phyloP scores from a whole-genome alignment of 2,888 invertebrate species.

The Furcula furcula region DNA sequence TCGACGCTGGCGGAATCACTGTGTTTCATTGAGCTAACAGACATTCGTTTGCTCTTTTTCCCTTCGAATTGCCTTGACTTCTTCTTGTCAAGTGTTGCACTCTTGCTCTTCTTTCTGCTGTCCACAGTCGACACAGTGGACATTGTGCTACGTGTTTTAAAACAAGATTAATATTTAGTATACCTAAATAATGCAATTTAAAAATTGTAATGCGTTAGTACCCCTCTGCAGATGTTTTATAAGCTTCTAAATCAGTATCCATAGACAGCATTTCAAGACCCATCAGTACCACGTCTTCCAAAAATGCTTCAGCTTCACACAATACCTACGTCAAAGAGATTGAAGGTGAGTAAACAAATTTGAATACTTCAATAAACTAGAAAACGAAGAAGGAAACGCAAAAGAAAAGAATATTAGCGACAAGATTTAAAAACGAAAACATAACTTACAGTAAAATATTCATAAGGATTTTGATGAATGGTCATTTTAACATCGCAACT shows the following conservation, averaged over 20 bases:
- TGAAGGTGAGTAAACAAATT: no score
- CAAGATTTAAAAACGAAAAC: neutral
- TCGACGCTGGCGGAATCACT: slow-evolving; percentile 42
- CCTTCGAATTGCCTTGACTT: slow-evolving; percentile 37
- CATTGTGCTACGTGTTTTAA: slow-evolving; percentile 44
- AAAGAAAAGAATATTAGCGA: neutral
- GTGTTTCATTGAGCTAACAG: slow-evolving; percentile 44
- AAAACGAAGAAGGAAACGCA: neutral
- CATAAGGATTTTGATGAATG: slow-evolving; percentile 66
- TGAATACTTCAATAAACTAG: neutral
- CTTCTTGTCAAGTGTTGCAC: slow-evolving; percentile 41
- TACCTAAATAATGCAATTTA: neutral
- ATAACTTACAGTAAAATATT: slow-evolving; percentile 58
- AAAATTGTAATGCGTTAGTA: slow-evolving; percentile 13
- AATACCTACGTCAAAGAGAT: slow-evolving; percentile 50
- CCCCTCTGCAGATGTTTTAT: slow-evolving; percentile 44
- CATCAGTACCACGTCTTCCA: slow-evolving; percentile 68
- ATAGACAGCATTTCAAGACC: slow-evolving; percentile 71
- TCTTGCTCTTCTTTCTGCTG: slow-evolving; percentile 51
- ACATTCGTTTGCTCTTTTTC: slow-evolving; percentile 45
- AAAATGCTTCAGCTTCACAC: slow-evolving; percentile 72
- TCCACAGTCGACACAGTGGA: slow-evolving; percentile 52
- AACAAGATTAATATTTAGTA: no score
- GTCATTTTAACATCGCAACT: slow-evolving; percentile 57
- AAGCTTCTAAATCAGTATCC: slow-evolving; percentile 58